Base-by-base conservation (phyloP, 2,797 vertebrate genomes). In the Danio aesculapii region DNA sequence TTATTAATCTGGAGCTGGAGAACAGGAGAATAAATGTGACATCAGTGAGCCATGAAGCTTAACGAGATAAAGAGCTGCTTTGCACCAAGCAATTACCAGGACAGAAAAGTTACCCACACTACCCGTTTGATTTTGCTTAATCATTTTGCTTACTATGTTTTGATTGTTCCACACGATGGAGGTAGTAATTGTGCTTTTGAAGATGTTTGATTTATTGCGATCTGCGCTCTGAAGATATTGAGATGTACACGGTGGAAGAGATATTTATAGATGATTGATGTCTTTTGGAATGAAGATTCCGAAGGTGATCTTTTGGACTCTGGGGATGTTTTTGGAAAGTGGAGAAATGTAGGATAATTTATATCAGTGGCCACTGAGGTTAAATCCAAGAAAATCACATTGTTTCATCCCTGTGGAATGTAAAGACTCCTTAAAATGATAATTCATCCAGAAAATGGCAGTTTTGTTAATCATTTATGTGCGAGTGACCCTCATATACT, bases 1-100 rank as follows among this genome's bases (percentile, higher is more conserved):
- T 47, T 71, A 17, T 46, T 14, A 72, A 17, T 62, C 39, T 72
- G 39, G 21, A 30, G 39, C 46, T 69, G 53, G 44, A 59, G 53
- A 77, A 43, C 12, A 75, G 12, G 46, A 71, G 67, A 16, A 21
- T 11, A 52, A 16, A 52, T 50, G 10, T 79, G 9, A 52, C 67
- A 71, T 71, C 57, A 62, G 12, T 70, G 47, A 63, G 58, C 50
- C 13, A 55, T 47, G 10, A 64, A 72, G 68, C 59, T 57, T 30
- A 64, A 64, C 6, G 0, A 72, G 59, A 72, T 47, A 39, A 71
- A 71, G 41, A 64, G 59, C 49, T 79, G 12, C 17, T 52, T 30
- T 79, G 47, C 14, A 0, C 57, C 53, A 5, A n/a, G 44, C 39
- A 50, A 13, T 43, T 44, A 50, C 21, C 16, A 69, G 19, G 10